Percentiles rank a stretch among this genome's conserved stretches.
These are phyloP conservation scores for Megalopta genalis DNA, from an alignment of 1,140 invertebrate species.

Conservation along the genomic window DNA sequence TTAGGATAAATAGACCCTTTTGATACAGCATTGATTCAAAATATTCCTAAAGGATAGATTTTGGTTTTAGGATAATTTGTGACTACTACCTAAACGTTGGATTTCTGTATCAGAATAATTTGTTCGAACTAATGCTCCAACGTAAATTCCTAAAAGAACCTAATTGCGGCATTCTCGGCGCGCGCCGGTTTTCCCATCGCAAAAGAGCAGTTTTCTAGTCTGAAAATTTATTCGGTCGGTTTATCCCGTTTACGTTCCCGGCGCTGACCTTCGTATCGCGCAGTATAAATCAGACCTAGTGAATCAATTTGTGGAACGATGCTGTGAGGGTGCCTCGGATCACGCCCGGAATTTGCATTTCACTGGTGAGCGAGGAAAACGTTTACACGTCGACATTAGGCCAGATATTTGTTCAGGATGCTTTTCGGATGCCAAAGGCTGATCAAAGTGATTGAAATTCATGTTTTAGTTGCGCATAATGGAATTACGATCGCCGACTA, in stretches of 20 bases:
- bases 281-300: background rate
- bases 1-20: too few relatives aligned
- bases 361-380: background rate
- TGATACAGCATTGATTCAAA: too few relatives aligned
- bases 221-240: slow-evolving; percentile 17
- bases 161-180: too few relatives aligned
- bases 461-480: background rate
- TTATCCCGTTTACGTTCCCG: background rate
- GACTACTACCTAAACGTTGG: too few relatives aligned
- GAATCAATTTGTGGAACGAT: slow-evolving; percentile 17
- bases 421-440: background rate
- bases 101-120: too few relatives aligned
- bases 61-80: too few relatives aligned
- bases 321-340: background rate
- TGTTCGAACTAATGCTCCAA: too few relatives aligned
- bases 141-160: too few relatives aligned
- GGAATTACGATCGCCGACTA: too few relatives aligned
- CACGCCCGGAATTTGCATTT: slow-evolving; percentile 18
- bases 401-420: background rate
- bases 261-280: background rate
- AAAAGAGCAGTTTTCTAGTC: too few relatives aligned
- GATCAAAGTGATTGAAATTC: background rate
- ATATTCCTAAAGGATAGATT: too few relatives aligned
- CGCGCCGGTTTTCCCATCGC: too few relatives aligned
- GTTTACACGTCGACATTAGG: background rate